These are phyloP conservation scores for Drosophila oshimai DNA, from an alignment of 1,140 invertebrate species.

Conservation along the genomic window DNA sequence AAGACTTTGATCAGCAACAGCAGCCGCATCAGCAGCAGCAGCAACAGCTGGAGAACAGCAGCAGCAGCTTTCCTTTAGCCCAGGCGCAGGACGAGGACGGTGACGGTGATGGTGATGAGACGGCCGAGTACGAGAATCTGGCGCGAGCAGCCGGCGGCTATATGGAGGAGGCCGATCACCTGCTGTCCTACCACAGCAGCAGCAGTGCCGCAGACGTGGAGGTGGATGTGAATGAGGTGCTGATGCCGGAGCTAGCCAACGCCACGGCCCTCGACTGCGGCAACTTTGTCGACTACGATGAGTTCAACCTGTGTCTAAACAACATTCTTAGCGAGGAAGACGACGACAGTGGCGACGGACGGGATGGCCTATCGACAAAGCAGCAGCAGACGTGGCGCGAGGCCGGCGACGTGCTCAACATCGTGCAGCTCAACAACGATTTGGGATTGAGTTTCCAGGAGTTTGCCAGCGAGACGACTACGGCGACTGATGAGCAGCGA, in stretches of 20 bases:
- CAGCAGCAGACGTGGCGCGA: constrained; percentile 51
- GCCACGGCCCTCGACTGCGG: constrained; percentile 57
- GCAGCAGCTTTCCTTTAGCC: constrained; percentile 65
- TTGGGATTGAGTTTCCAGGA: constrained; percentile 61
- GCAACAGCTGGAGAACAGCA: constrained; percentile 38
- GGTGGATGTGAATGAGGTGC: constrained; percentile 44
- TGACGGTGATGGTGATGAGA: constrained; percentile 30
- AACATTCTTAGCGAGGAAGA: constrained; percentile 74
- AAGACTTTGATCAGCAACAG: constrained; percentile 45
- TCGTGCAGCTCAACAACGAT: constrained; percentile 61
- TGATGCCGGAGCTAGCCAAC: constrained; percentile 60
- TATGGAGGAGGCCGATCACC: constrained; percentile 35
- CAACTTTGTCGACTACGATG: constrained; percentile 79
- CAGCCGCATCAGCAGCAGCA: constrained; percentile 21
- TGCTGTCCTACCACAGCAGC: constrained; percentile 52
- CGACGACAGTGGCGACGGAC: constrained; percentile 14
- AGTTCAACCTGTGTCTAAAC: constrained; percentile 75
- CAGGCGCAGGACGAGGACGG: constrained; percentile 68
- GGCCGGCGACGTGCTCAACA: constrained; percentile 55
- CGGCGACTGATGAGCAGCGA: constrained; percentile 61
- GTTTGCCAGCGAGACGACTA: constrained; percentile 42
- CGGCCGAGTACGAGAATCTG: constrained; percentile 19
- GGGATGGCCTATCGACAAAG: neutral
- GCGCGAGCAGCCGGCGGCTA: constrained; percentile 36
- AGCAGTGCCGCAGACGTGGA: constrained; percentile 42